Conservation (phyloP, 1,140 invertebrate species). For the Melipona quadrifasciata region DNA sequence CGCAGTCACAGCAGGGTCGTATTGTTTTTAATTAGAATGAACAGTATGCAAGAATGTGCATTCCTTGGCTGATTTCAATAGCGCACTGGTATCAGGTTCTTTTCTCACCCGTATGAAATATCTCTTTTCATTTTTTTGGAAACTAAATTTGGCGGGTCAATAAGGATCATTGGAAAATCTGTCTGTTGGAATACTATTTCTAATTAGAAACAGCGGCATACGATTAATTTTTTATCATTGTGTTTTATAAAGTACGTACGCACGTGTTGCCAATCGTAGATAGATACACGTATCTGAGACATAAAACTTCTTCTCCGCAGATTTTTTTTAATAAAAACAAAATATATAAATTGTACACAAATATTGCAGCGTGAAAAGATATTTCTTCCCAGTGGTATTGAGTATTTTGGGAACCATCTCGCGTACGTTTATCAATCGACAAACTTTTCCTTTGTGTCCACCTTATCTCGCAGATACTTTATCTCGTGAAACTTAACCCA, state of each 20-base stretch:
- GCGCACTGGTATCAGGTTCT: not conserved
- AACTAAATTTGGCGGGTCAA: not conserved
- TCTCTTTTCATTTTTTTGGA: not conserved
- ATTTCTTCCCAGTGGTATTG: not conserved
- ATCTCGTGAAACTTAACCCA: not conserved
- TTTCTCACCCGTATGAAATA: not conserved
- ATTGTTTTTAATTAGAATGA: not conserved
- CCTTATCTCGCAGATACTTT: not conserved
- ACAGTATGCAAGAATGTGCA: slow-evolving; percentile 20
- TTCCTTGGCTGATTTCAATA: not conserved
- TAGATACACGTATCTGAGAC: too few relatives aligned
- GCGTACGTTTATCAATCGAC: not conserved
- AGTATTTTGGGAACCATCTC: not conserved
- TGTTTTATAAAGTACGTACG: too few relatives aligned
- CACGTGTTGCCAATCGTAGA: too few relatives aligned
- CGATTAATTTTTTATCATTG: too few relatives aligned
- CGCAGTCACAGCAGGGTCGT: not conserved
- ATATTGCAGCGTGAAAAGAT: not conserved
- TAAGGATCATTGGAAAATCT: not conserved
- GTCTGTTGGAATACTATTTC: not conserved
- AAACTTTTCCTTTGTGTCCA: not conserved
- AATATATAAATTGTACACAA: not conserved
- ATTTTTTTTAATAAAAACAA: too few relatives aligned
- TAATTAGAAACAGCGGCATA: not conserved
- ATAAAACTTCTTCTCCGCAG: too few relatives aligned